These are phyloP conservation scores for Metacarcinus magister DNA, from an alignment of 2,888 invertebrate genomes.

Conservation along the genomic window DNA sequence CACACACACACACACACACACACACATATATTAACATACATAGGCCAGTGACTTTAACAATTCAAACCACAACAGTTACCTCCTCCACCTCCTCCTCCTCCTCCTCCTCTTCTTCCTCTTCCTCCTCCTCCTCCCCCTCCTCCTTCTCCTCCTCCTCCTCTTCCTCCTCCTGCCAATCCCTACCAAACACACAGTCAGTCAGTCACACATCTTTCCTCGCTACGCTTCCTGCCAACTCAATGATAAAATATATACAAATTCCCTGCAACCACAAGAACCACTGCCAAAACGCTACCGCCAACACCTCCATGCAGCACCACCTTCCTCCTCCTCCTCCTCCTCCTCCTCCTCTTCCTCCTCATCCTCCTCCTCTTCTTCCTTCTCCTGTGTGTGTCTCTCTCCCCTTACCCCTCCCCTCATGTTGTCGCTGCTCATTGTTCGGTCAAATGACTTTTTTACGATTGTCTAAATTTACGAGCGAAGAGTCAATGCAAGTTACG, in stretches of 20 bases:
- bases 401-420: constrained; percentile 26
- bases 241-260: constrained; percentile 28
- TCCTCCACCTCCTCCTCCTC: not conserved
- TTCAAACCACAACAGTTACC: not conserved
- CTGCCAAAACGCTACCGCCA: not conserved
- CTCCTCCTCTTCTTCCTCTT: not conserved
- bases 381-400: not conserved
- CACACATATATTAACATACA: not conserved
- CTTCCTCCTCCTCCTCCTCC: not conserved
- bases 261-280: not conserved
- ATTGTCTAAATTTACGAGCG: constrained; percentile 30
- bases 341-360: not conserved
- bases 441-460: not conserved
- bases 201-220: not conserved
- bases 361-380: not conserved
- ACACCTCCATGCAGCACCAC: not conserved
- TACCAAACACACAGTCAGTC: not conserved
- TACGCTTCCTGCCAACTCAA: not conserved
- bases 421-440: constrained; percentile 22
- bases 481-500: constrained; percentile 15
- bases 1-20: constrained; percentile 26
- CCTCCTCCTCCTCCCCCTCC: not conserved
- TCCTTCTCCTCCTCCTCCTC: not conserved
- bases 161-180: not conserved
- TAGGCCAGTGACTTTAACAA: not conserved